Evolutionary conservation across 2,113 vertebrate species (phyloP).

Genomic region (Brachyistius frenatus): DNA sequence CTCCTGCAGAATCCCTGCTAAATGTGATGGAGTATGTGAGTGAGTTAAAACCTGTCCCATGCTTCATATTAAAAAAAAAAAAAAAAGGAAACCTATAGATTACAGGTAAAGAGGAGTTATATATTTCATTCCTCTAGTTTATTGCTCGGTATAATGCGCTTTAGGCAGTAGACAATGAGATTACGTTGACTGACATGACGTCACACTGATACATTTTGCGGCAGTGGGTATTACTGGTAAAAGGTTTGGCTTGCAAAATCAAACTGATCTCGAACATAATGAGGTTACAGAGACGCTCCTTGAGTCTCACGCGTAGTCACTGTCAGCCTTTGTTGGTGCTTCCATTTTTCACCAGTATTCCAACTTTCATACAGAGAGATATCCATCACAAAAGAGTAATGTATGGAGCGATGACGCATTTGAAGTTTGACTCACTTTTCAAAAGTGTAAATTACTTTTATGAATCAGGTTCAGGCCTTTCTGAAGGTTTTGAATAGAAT

Average conservation of each 20-base stretch:
- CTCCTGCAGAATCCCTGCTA: too few species aligned
- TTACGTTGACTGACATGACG: not conserved
- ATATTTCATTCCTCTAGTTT: too few species aligned
- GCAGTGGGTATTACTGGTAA: not conserved
- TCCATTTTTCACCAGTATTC: slow-evolving; percentile 13
- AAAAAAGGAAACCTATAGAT: too few species aligned
- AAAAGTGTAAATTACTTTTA: not conserved
- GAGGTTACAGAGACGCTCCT: too few species aligned
- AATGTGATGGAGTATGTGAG: too few species aligned
- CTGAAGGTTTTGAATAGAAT: not conserved
- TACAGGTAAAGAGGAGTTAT: too few species aligned
- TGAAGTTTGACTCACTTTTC: not conserved
- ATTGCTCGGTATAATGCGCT: not conserved
- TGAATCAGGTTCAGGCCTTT: not conserved
- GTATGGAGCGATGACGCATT: not conserved
- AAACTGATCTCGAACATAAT: not conserved
- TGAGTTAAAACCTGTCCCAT: too few species aligned
- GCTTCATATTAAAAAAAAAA: too few species aligned
- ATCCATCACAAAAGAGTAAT: slow-evolving; percentile 21
- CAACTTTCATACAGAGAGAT: not conserved
- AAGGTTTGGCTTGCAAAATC: not conserved
- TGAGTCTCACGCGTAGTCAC: not conserved
- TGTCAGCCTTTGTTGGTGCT: slow-evolving; percentile 7
- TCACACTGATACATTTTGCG: not conserved
- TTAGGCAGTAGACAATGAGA: not conserved